Evolutionary conservation across 2,113 vertebrate species (phyloP), one percentile per base, ranked within the genome.

Genomic region (Ellobius talpinus): DNA sequence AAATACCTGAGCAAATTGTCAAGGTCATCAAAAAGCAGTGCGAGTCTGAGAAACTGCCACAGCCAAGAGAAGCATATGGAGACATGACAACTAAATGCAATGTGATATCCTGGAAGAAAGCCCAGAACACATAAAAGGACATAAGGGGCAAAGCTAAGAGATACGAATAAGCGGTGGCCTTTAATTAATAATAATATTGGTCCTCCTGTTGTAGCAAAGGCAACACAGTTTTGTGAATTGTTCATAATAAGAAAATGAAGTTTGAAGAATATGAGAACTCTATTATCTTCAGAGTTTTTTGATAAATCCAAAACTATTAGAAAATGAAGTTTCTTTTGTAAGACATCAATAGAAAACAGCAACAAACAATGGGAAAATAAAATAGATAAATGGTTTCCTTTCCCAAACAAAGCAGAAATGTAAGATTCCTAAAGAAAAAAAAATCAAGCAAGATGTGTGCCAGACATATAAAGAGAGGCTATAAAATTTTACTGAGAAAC

Each of bases 401-500:
- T 94, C 66, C 85, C 42, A 97, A 95, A 94, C 87, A 63, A 70
- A 97, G 87, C 68, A 96, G 63, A 96, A 92, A 31, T 88, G 68
- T 76, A 94, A 96, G 90, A 89, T 89, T 87, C 24, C 76, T 87
- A 95, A 84, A 61, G 47, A 89, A 94, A 97, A 52, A 58, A 84
- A 88, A 93, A 81, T 13, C 42, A 97, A 96, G 90, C 47, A 94
- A 97, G 87, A 95, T 93, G 55, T 65, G 19, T 93, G n/a, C 42
- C 79, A 92, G 70, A 92, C 73, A 87, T 84, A 93, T 94, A 95
- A 97, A 96, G 92, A 65, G 55, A 91, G 94, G 47, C 73, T 88
- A 76, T 47, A 89, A 95, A 89, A 96, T 82, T 97, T 87, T 85
- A 96, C 72, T 89, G 31, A 98, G 94, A 89, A 95, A 82, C n/a